Base-by-base conservation (phyloP, 2,888 invertebrate genomes). In the Fragum sueziense region DNA sequence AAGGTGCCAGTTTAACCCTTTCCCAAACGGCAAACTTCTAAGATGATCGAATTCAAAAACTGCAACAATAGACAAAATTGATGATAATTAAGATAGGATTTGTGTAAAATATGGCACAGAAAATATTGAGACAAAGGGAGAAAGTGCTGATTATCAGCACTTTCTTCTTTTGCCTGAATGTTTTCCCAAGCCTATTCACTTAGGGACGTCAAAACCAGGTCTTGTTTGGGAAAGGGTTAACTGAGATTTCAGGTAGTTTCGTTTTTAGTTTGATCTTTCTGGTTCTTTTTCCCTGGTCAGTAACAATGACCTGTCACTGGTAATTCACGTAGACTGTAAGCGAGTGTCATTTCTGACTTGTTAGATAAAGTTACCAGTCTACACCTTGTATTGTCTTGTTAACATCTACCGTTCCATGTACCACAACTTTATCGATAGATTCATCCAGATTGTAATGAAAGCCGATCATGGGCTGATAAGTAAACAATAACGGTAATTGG, bases 311-410 rank as follows among this genome's bases (percentile, higher is more conserved):
- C 52, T 72, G 79, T 72, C 79, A 79, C 29, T 14, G 22, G n/a
- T 79, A 76, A 80, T 73, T 52, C 27, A 9, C 11, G 4, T 41
- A 25, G 80, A 80, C 69, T 41, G 22, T 80, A 73, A 80, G 51
- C 22, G n/a, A 54, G 51, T 70, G 73, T 51, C 70, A 76, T 57
- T 47, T 41, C 52, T 22, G 31, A 37, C 27, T 22, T 37, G 52
- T 76, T 73, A 76, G 80, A 76, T 80, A 76, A 80, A 70, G 54
- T 80, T 80, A 76, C 80, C 37, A 1, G n/a, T 29, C n/a, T 59
- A 70, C 71, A 67, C 25, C 31, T 25, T 9, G 34, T 34, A 57
- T 79, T 67, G 33, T 57, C 14, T 41, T 65, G 65, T 65, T 33
- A 41, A 65, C 65, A 41, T 34, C 20, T 65, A 25, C 25, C 25